Conservation (phyloP, 2,888 invertebrate genomes). For the Drosophila pseudotakahashii region DNA sequence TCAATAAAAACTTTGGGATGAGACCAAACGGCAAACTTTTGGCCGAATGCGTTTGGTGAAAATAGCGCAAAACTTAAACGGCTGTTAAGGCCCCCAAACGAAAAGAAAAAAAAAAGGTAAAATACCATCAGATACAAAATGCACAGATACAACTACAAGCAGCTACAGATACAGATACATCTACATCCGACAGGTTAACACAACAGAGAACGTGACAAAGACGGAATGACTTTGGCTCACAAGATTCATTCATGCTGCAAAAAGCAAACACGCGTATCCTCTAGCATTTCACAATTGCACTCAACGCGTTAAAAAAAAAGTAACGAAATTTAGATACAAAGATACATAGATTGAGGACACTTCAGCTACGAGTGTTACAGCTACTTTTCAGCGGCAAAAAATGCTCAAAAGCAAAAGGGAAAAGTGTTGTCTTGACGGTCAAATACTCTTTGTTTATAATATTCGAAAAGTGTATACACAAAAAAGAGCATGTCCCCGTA, state of each 20-base stretch:
- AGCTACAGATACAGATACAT: conserved; percentile 34
- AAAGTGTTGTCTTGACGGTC: not conserved
- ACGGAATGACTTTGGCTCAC: conserved; percentile 36
- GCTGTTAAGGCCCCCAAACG: conserved; percentile 65
- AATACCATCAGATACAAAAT: conserved; percentile 38
- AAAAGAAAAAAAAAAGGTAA: conserved; percentile 35
- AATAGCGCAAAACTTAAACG: conserved; percentile 80
- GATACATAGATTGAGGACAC: conserved; percentile 37
- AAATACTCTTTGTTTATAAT: conserved; percentile 2
- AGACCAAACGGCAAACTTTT: conserved; percentile 62
- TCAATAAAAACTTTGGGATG: conserved; percentile 70
- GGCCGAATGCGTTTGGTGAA: conserved; percentile 60
- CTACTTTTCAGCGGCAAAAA: conserved; percentile 6
- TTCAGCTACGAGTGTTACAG: conserved; percentile 13
- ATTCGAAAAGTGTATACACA: not conserved
- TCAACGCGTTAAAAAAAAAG: conserved; percentile 24
- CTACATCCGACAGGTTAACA: conserved; percentile 36
- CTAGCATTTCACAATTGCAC: conserved; percentile 60
- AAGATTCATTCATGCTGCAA: conserved; percentile 69
- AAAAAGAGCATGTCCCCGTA: too few species aligned
- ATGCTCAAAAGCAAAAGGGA: not conserved
- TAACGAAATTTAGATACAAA: conserved; percentile 45
- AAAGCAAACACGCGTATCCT: conserved; percentile 54
- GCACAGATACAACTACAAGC: conserved; percentile 33
- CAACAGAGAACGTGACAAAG: conserved; percentile 46